These are phyloP conservation scores for Craterocephalus amniculus DNA, from an alignment of 2,797 vertebrate genomes.

Conservation along the genomic window DNA sequence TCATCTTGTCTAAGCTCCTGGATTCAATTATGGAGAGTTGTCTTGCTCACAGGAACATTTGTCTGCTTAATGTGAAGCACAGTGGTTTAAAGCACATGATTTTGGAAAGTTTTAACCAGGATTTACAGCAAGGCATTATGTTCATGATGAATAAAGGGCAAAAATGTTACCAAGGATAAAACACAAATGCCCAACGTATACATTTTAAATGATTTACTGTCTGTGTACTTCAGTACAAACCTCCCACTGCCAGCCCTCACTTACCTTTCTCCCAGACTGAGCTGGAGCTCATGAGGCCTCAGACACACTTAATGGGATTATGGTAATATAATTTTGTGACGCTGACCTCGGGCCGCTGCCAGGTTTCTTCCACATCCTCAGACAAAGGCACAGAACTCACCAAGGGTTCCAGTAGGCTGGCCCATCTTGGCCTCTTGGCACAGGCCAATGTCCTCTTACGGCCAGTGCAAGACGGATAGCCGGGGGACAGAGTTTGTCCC, in stretches of 20 bases:
- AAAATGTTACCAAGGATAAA: slow-evolving; percentile 5
- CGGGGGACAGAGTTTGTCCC: slow-evolving; percentile 69
- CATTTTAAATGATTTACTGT: slow-evolving; percentile 25
- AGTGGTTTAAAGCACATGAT: slow-evolving; percentile 12
- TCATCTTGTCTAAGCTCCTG: slow-evolving; percentile 50
- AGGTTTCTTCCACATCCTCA: slow-evolving; percentile 80
- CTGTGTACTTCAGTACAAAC: slow-evolving; percentile 33
- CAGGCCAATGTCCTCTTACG: slow-evolving; percentile 67
- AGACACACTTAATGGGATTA: slow-evolving; percentile 88
- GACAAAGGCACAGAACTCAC: slow-evolving; percentile 78
- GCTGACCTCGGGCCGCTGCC: slow-evolving; percentile 82
- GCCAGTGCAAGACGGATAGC: slow-evolving; percentile 72
- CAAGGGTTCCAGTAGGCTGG: slow-evolving; percentile 68
- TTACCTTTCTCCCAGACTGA: slow-evolving; percentile 67
- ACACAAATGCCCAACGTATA: slow-evolving; percentile 9
- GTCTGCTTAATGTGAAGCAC: neutral
- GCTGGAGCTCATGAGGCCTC: slow-evolving; percentile 78
- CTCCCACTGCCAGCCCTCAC: slow-evolving; percentile 55
- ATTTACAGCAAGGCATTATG: neutral
- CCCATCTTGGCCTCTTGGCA: slow-evolving; percentile 71
- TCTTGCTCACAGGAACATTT: slow-evolving; percentile 32
- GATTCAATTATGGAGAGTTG: slow-evolving; percentile 48
- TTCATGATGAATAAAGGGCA: slow-evolving; percentile 1
- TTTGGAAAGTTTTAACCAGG: neutral
- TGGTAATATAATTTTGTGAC: slow-evolving; percentile 86